Conservation (phyloP, 2,888 invertebrate species). For the Cryptus armator region DNA sequence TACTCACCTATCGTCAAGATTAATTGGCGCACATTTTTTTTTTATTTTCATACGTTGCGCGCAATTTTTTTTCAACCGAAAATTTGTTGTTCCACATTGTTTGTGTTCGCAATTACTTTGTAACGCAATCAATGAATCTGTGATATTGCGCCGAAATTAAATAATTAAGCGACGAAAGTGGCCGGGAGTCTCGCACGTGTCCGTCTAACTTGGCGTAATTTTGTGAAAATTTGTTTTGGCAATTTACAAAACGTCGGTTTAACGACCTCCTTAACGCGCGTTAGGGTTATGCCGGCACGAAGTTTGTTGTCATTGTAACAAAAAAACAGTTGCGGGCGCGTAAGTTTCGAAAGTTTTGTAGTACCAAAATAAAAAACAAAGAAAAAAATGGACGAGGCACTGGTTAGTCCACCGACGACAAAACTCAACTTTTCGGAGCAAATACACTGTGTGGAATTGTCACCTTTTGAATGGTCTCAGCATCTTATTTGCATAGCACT, state of each 20-base stretch:
- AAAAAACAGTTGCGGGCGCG: slow-evolving; percentile 3
- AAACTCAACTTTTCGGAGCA: slow-evolving; percentile 86
- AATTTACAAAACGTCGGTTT: slow-evolving; percentile 41
- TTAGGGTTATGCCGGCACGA: slow-evolving; percentile 76
- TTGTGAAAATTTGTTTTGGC: background rate
- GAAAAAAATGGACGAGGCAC: slow-evolving; percentile 81
- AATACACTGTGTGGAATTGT: slow-evolving; percentile 87
- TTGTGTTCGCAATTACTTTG: background rate
- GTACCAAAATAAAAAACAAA: background rate
- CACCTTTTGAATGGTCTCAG: slow-evolving; percentile 89
- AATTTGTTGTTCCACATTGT: background rate
- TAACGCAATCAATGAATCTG: slow-evolving; percentile 55
- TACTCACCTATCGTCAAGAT: background rate
- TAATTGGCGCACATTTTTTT: slow-evolving; percentile 34
- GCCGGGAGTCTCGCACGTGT: background rate
- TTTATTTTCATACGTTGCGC: background rate
- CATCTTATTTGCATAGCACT: slow-evolving; percentile 88
- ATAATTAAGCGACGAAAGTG: background rate
- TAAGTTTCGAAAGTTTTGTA: background rate
- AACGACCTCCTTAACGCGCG: slow-evolving; percentile 34
- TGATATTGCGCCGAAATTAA: slow-evolving; percentile 83
- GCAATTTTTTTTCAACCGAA: background rate
- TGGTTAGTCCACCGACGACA: slow-evolving; percentile 83
- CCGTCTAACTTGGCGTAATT: background rate
- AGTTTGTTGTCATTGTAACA: slow-evolving; percentile 12